phyloP scores from a whole-genome alignment of 2,797 vertebrate genomes.

The Petrocephalus schoutedeni region DNA sequence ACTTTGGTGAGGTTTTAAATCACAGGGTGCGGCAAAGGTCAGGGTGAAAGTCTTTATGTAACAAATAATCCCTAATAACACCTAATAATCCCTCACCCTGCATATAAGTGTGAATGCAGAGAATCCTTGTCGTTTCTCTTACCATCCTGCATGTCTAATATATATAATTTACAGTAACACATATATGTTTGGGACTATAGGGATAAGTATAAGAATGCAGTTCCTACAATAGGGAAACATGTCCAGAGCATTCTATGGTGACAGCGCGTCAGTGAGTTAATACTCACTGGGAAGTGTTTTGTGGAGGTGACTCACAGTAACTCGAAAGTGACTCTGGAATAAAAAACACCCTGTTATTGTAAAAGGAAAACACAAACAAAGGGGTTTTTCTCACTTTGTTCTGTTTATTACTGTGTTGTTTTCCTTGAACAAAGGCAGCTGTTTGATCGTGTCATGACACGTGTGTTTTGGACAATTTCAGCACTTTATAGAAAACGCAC shows the following conservation, averaged over 20 bases:
- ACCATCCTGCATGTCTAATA: background rate
- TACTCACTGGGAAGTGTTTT: background rate
- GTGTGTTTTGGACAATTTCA: background rate
- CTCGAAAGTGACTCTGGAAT: background rate
- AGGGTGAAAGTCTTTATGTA: background rate
- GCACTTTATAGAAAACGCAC: background rate
- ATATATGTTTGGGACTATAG: background rate
- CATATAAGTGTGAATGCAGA: background rate
- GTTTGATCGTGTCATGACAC: background rate
- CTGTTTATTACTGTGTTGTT: background rate
- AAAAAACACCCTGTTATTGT: slow-evolving; percentile 3
- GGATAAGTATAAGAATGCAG: background rate
- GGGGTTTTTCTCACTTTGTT: background rate
- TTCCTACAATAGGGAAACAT: background rate
- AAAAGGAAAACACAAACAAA: background rate
- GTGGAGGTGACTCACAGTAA: background rate
- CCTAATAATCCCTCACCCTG: background rate
- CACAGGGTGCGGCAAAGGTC: background rate
- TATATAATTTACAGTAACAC: background rate
- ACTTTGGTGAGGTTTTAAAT: background rate
- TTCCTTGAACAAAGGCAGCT: background rate
- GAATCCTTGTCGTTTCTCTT: background rate
- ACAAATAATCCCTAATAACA: background rate
- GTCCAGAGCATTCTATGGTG: background rate
- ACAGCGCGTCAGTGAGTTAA: background rate